Evolutionary conservation across 1,140 invertebrate genomes (phyloP).

Genomic region (Scylla paramamosain): DNA sequence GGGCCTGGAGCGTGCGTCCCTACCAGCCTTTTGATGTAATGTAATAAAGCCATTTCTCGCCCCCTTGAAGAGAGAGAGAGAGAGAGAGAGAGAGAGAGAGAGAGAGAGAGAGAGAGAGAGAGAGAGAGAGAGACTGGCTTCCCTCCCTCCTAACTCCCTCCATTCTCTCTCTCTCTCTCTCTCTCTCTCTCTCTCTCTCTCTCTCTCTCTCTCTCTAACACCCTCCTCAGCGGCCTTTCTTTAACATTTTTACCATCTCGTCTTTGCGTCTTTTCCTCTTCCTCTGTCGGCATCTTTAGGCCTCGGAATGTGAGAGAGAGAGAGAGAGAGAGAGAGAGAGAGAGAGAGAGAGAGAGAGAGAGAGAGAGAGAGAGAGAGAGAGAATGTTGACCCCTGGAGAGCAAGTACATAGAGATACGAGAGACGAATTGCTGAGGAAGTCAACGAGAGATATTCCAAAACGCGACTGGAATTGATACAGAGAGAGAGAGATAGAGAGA

Average conservation of each 20-base stretch:
- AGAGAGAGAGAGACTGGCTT: neutral
- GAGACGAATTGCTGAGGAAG: slow-evolving; percentile 55
- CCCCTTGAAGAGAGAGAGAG: neutral
- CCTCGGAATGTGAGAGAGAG: neutral
- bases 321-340: too few species aligned
- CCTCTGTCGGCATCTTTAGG: neutral
- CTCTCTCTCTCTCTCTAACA: neutral
- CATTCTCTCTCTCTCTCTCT: neutral
- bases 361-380: too few species aligned
- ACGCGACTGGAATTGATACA: slow-evolving; percentile 64
- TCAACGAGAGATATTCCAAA: slow-evolving; percentile 58
- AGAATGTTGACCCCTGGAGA: neutral
- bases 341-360: too few species aligned
- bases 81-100: neutral
- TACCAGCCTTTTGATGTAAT: slow-evolving; percentile 50
- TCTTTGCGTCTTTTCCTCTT: neutral
- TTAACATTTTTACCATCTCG: neutral
- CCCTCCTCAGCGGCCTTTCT: neutral
- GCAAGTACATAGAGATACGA: neutral
- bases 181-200: neutral
- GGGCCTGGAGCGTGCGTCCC: neutral
- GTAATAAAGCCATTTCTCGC: slow-evolving; percentile 61
- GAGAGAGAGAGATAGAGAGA: slow-evolving; percentile 54
- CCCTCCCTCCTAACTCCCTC: slow-evolving; percentile 29
- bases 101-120: neutral